phyloP scores from a whole-genome alignment of 2,113 vertebrate species.

The Shinisaurus crocodilurus region DNA sequence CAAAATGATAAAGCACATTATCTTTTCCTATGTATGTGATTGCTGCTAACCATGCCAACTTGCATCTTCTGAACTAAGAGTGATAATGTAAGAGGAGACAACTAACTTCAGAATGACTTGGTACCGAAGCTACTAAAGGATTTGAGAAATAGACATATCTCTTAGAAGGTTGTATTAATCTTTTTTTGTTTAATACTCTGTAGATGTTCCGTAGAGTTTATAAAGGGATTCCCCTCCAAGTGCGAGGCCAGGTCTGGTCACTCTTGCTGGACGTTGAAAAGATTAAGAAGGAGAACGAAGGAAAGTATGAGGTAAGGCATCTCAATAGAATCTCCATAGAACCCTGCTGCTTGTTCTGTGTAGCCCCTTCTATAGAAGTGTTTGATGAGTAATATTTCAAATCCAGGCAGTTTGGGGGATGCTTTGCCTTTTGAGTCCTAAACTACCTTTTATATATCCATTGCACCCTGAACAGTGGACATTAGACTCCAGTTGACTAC shows the following conservation, averaged over 20 bases:
- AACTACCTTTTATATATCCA: background rate
- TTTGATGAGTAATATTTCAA: background rate
- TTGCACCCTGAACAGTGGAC: background rate
- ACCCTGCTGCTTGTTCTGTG: background rate
- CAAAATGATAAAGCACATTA: background rate
- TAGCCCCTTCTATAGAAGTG: background rate
- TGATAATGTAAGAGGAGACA: background rate
- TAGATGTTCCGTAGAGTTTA: slow-evolving; percentile 92
- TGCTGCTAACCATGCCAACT: no score
- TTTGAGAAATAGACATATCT: background rate
- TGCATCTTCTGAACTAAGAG: background rate
- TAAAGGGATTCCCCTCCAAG: slow-evolving; percentile 92
- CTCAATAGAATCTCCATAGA: background rate
- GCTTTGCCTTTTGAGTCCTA: background rate
- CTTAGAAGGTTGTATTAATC: background rate
- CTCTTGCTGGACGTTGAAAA: slow-evolving; percentile 87
- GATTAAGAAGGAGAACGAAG: slow-evolving; percentile 83
- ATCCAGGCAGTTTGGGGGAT: no score
- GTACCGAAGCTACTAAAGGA: no score
- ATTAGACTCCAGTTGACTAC: background rate
- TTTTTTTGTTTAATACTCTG: fast-evolving
- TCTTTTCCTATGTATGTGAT: background rate
- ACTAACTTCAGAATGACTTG: background rate
- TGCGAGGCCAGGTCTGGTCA: slow-evolving; percentile 91
- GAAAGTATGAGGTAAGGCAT: slow-evolving; percentile 86